Evolutionary conservation across 2,888 invertebrate species (phyloP).

Genomic region (Idaea biselata): DNA sequence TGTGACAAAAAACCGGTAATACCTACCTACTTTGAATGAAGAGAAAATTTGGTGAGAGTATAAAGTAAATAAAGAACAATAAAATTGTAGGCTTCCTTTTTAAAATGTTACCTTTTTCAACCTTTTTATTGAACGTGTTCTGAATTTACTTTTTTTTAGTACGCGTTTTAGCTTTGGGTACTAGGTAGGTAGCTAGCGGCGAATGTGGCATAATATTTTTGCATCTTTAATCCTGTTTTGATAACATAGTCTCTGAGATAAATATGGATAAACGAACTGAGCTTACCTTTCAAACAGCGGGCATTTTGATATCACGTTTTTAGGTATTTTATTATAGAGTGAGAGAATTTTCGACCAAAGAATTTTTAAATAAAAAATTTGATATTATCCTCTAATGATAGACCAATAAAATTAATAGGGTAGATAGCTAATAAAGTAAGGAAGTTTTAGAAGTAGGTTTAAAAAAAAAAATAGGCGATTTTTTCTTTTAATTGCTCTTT

Average conservation of each 20-base stretch:
- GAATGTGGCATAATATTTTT: neutral
- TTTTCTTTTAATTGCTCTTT: too few relatives aligned
- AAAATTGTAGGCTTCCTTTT: constrained; percentile 1
- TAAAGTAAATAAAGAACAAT: constrained; percentile 1
- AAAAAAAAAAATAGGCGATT: too few relatives aligned
- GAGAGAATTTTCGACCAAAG: too few relatives aligned
- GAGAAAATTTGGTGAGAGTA: neutral
- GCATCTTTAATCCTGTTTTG: neutral
- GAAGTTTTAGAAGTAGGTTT: too few relatives aligned
- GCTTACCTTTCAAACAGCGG: too few relatives aligned
- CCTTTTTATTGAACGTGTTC: neutral
- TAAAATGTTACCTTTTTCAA: neutral
- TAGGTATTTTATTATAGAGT: too few relatives aligned
- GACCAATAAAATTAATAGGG: too few relatives aligned
- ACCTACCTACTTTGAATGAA: neutral
- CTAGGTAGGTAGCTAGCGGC: neutral
- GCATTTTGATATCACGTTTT: too few relatives aligned
- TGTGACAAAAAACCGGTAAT: neutral
- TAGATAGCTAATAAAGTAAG: too few relatives aligned
- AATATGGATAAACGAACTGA: neutral
- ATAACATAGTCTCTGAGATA: neutral
- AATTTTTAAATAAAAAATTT: too few relatives aligned
- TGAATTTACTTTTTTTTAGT: neutral
- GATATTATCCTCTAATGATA: too few relatives aligned
- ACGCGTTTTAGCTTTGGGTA: neutral